Conservation (phyloP, 2,797 vertebrate genomes). For the Mallotus villosus region DNA sequence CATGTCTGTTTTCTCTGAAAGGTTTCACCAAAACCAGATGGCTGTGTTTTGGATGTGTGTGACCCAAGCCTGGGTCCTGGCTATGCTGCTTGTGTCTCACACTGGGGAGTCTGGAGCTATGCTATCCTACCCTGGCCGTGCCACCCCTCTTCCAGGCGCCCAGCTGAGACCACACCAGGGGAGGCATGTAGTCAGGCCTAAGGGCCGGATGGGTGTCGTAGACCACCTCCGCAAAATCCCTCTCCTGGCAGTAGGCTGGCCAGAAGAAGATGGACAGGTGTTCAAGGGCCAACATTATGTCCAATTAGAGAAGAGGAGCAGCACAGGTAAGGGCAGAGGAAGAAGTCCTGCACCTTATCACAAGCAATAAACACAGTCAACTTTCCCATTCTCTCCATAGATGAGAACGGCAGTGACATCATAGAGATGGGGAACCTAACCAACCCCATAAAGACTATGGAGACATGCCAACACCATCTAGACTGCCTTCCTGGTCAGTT, state of each 20-base stretch:
- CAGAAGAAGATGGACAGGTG: background rate
- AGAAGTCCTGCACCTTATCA: background rate
- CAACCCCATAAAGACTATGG: background rate
- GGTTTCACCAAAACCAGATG: background rate
- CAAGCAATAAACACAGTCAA: background rate
- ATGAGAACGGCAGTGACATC: background rate
- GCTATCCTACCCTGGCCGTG: background rate
- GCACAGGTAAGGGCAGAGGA: background rate
- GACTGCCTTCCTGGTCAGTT: slow-evolving; percentile 45
- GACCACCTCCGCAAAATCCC: background rate
- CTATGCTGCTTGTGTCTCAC: background rate
- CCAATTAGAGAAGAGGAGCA: background rate
- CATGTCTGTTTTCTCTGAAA: no score
- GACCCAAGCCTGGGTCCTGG: background rate
- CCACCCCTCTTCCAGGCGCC: background rate
- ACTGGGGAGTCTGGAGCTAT: background rate
- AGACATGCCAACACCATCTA: slow-evolving; percentile 45
- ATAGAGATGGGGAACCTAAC: background rate
- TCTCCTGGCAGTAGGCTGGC: background rate
- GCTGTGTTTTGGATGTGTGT: background rate
- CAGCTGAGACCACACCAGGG: background rate
- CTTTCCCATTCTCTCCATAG: background rate
- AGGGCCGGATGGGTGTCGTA: background rate
- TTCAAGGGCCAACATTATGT: background rate
- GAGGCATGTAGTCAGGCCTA: background rate